Percentiles rank a stretch among this genome's conserved stretches.
These are phyloP conservation scores for Halichoerus grypus DNA, from an alignment of 2,113 vertebrate species.

Conservation along the genomic window DNA sequence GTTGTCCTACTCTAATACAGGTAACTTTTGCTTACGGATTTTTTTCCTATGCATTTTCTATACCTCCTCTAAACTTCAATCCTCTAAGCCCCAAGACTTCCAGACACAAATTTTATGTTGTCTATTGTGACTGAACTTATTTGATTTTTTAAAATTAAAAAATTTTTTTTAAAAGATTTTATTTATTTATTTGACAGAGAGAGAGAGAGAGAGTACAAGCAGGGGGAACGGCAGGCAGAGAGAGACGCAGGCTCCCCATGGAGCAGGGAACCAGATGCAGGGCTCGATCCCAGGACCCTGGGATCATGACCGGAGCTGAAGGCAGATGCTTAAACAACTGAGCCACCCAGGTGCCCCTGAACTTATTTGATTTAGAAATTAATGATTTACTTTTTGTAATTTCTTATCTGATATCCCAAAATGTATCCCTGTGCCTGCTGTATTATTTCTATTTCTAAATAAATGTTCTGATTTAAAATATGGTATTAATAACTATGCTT, in stretches of 20 bases:
- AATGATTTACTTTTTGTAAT: constrained; percentile 21
- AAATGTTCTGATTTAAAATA: constrained; percentile 17
- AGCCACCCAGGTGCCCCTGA: neutral
- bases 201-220: too few relatives aligned
- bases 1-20: neutral
- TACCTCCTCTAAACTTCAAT: neutral
- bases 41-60: neutral
- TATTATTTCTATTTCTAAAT: neutral
- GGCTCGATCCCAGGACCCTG: too few relatives aligned
- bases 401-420: constrained; percentile 23
- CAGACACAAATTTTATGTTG: neutral
- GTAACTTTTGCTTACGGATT: neutral
- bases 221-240: too few relatives aligned
- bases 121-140: neutral
- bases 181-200: too few relatives aligned
- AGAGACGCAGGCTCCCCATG: too few relatives aligned
- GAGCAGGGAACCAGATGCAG: too few relatives aligned
- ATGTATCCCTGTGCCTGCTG: neutral
- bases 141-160: neutral
- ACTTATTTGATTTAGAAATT: constrained; percentile 28
- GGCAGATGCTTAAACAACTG: too few relatives aligned
- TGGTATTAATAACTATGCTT: neutral
- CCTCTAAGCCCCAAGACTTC: neutral
- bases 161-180: too few relatives aligned
- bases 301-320: too few relatives aligned